phyloP scores from a whole-genome alignment of 2,113 vertebrate species.

The Scophthalmus maximus region DNA sequence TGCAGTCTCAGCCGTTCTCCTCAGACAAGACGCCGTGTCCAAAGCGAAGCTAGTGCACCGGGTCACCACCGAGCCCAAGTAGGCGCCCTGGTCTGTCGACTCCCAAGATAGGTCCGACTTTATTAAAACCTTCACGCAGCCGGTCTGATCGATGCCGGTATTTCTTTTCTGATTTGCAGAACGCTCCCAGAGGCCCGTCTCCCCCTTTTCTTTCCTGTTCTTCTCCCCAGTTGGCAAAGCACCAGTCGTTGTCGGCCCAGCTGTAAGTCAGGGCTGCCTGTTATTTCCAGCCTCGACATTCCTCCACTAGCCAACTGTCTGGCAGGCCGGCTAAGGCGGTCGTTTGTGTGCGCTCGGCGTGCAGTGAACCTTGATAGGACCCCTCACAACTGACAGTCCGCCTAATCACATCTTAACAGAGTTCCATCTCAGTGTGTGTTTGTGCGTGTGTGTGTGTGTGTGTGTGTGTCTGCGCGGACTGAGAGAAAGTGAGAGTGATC shows the following conservation, averaged over 20 bases:
- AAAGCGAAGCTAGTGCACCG: slow-evolving; percentile 16
- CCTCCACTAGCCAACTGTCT: slow-evolving; percentile 56
- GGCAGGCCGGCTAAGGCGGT: slow-evolving; percentile 46
- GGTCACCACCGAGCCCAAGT: slow-evolving; percentile 28
- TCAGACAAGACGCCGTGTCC: slow-evolving; percentile 11
- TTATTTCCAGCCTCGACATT: slow-evolving; percentile 65
- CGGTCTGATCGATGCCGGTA: slow-evolving; percentile 68
- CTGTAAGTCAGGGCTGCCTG: slow-evolving; percentile 56
- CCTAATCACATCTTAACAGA: slow-evolving; percentile 79
- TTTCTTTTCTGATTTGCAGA: slow-evolving; percentile 68
- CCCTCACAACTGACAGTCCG: slow-evolving; percentile 73
- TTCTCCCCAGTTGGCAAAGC: slow-evolving; percentile 41
- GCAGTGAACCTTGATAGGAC: slow-evolving; percentile 71
- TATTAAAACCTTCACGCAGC: slow-evolving; percentile 52
- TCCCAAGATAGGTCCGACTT: slow-evolving; percentile 69
- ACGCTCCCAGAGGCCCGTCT: slow-evolving; percentile 41
- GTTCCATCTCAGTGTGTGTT: slow-evolving; percentile 47
- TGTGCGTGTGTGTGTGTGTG: slow-evolving; percentile 33
- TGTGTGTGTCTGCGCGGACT: slow-evolving; percentile 10
- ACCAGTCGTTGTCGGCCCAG: slow-evolving; percentile 37
- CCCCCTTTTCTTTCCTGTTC: slow-evolving; percentile 3
- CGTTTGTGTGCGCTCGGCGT: slow-evolving; percentile 57
- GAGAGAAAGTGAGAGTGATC: slow-evolving; percentile 66
- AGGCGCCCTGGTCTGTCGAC: slow-evolving; percentile 63
- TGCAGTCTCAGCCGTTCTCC: slow-evolving; percentile 6